Base-by-base conservation (phyloP, 2,797 vertebrate species). In the Artibeus jamaicensis region DNA sequence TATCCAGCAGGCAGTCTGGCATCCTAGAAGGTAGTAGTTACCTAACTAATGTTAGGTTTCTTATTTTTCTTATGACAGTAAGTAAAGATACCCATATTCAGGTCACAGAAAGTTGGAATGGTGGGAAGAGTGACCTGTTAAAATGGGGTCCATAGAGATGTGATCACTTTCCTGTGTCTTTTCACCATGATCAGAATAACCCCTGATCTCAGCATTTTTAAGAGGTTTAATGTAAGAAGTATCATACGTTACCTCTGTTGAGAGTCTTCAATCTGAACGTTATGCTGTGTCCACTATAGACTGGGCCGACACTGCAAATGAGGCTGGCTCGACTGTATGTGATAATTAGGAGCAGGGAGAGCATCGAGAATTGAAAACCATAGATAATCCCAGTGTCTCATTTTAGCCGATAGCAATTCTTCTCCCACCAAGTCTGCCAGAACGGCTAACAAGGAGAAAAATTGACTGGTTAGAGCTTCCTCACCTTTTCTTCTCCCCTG, bases 391-490 rank as follows among this genome's bases (percentile, higher is more conserved):
- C 62, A 14, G 53, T 15, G 67, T 77, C 81, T 94, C 34, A 2
- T 87, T 89, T 84, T 94, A 93, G 67, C 81, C 77, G 50, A 15
- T 95, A 44, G 34, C 34, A 79, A 21, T 87, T 57, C 59, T 91
- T 87, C 37, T 88, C 68, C 55, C 19, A 77, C 46, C 39, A 22
- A 86, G 73, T 42, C 71, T 86, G 21, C 68, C 65, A 89, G 92
- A 96, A 50, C 90, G 67, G 82, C 78, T 94, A 95, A 97, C 76
- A 34, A 96, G 97, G 95, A 92, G 78, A 94, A 85, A 96, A 83
- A 76, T 82, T 0, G 65, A 82, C 53, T 3, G 37, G n/a, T 39
- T 78, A 57, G 89, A 78, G 89, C 74, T 81, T 94, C 84, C 79
- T 89, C 71, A 57, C 81, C 89, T 96, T 91, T 78, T 26, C 0